Evolutionary conservation across 2,888 invertebrate genomes (phyloP).

Genomic region (Brachycybe producta): DNA sequence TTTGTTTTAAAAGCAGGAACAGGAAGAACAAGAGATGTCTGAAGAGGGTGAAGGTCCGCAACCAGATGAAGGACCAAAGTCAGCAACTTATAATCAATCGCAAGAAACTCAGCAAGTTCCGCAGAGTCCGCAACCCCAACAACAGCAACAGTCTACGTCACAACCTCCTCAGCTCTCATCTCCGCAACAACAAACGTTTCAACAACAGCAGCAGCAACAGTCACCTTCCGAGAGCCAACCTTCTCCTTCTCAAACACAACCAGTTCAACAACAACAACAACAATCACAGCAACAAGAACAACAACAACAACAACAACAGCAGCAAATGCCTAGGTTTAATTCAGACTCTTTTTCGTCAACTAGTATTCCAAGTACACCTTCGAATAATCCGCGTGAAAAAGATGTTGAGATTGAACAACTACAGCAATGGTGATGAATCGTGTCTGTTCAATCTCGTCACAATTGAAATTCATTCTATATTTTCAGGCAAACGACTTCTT

Average conservation of each 20-base stretch:
- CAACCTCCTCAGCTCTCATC: not conserved
- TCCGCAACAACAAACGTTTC: not conserved
- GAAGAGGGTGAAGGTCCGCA: conserved; percentile 24
- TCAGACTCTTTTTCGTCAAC: too few species aligned
- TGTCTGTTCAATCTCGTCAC: too few species aligned
- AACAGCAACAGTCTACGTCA: conserved; percentile 1
- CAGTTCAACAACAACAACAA: not conserved
- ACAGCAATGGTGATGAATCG: too few species aligned
- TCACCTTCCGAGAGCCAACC: not conserved
- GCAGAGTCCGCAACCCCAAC: not conserved
- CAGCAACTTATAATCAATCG: not conserved
- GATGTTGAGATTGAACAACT: too few species aligned
- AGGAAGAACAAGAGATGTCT: conserved; percentile 24
- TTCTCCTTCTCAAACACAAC: not conserved
- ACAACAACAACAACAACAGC: not conserved
- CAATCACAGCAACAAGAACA: not conserved
- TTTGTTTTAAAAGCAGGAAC: conserved; percentile 18
- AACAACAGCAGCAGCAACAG: conserved; percentile 9
- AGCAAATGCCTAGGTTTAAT: too few species aligned
- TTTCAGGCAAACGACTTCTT: too few species aligned
- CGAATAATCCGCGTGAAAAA: too few species aligned
- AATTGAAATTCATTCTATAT: too few species aligned
- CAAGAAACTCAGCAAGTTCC: not conserved
- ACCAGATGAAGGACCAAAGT: conserved; percentile 10
- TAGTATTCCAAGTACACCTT: too few species aligned